Base-by-base conservation (phyloP, 2,888 invertebrate species). In the Gymnoscelis rufifasciata region DNA sequence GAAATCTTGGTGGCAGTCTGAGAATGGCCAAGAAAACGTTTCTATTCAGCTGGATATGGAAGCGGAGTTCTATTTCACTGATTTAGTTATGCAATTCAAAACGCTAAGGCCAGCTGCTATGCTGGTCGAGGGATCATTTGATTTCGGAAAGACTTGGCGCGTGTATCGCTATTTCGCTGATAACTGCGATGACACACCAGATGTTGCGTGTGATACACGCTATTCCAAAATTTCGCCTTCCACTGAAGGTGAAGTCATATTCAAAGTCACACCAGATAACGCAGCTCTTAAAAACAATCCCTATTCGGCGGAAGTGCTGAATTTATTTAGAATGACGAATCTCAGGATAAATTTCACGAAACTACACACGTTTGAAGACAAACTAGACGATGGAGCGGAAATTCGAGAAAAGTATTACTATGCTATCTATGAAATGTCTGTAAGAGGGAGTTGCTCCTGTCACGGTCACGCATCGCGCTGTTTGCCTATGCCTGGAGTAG, bases 401-500 rank as follows among this genome's bases (percentile, higher is more conserved):
- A 98, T 98, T 70, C 95, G 96, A 90, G 98, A 99, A 82, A 99
- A 99, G 84, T 99, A 99, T 84, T 99, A 99, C 78, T 99, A 99
- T 75, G 93, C 97, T 23, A 95, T 99, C 58, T 96, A 95, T 62
- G 97, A 99, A 73, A 97, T 99, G 97, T 95, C 97, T 13, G 97
- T 99, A 5, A 91, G 99, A 61, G 99, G 99, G 1, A 98, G 98
- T 2, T 99, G 99, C 80, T 99, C 98, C 1, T 99, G 99, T 79
- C 99, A 99, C 76, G 99, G 99, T 0, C 99, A 99, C 77, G 99
- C 99, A n/a, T 95, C 95, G 35, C 90, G 93, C 39, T 97, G 96
- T 76, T 83, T 96, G 53, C 96, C 95, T 3, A 81, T 95, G 66
- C 92, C 93, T 11, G 93, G 93, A 43, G 92, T 93, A 7, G 90